Conservation (phyloP, 2,113 vertebrate species). For the Xyliphius kryptos region DNA sequence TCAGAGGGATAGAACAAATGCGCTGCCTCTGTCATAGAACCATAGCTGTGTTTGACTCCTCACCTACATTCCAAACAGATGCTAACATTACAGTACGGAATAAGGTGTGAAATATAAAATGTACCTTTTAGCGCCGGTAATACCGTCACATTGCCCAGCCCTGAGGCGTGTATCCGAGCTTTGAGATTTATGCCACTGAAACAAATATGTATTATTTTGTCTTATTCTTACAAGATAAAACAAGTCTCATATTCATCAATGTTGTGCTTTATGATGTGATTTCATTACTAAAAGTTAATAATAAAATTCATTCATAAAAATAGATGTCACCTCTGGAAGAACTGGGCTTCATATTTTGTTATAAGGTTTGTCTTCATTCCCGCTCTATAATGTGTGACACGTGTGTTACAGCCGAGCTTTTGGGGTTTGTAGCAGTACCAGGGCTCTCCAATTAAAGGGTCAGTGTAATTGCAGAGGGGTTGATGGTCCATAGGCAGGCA, state of each 20-base stretch:
- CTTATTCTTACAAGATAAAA: too few species aligned
- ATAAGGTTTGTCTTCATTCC: constrained; percentile 84
- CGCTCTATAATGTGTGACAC: constrained; percentile 85
- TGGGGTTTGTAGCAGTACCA: constrained; percentile 97
- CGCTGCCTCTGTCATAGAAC: too few species aligned
- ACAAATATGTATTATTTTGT: too few species aligned
- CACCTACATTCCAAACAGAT: too few species aligned
- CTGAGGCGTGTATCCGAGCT: constrained; percentile 72
- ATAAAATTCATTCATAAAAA: too few species aligned
- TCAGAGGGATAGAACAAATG: too few species aligned
- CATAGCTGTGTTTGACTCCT: too few species aligned
- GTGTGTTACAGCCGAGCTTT: constrained; percentile 78
- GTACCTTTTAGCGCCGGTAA: constrained; percentile 72
- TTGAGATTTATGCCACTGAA: constrained; percentile 85
- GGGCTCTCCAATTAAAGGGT: constrained; percentile 84
- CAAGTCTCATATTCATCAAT: too few species aligned
- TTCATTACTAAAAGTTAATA: too few species aligned
- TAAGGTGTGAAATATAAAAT: constrained; percentile 35
- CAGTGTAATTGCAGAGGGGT: constrained; percentile 88
- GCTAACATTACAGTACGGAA: too few species aligned
- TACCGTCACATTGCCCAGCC: constrained; percentile 75
- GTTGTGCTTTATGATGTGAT: too few species aligned
- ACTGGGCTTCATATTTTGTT: constrained; percentile 71
- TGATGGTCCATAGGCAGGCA: constrained; percentile 71
- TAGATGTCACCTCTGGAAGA: constrained; percentile 90